Conservation (phyloP, 1,140 invertebrate species). For the Hyles vespertilio region DNA sequence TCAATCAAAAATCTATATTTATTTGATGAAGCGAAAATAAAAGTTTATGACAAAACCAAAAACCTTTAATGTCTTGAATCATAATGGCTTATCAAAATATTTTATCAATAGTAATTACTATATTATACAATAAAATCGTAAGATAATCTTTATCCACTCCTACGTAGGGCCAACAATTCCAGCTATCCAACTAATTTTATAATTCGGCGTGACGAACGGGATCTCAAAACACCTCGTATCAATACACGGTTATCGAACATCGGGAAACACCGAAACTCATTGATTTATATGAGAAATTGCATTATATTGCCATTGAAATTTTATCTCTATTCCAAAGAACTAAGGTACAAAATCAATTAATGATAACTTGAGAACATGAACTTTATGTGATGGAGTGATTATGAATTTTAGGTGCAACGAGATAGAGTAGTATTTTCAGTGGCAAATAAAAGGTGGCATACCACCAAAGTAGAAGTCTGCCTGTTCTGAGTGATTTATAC, state of each 20-base stretch:
- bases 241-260: conserved; percentile 59
- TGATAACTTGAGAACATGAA: background rate
- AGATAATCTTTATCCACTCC: background rate
- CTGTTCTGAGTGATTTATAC: conserved; percentile 64
- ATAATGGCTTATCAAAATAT: no score
- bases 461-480: conserved; percentile 67
- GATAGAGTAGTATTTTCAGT: conserved; percentile 24
- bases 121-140: background rate
- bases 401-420: background rate
- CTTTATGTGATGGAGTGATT: conserved; percentile 2
- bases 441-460: conserved; percentile 23
- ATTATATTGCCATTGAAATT: conserved; percentile 6
- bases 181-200: conserved; percentile 41
- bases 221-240: conserved; percentile 61
- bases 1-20: no score
- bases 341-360: conserved; percentile 16
- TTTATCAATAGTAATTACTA: background rate
- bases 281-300: conserved; percentile 64
- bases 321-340: background rate
- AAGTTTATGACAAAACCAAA: no score
- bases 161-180: conserved; percentile 17
- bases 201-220: conserved; percentile 38
- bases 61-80: no score
- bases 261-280: conserved; percentile 36
- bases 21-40: no score